Percentiles rank a stretch among this genome's conserved stretches.
Evolutionary conservation across 2,888 invertebrate species (phyloP).

Genomic region (Druceiella hillmani): DNA sequence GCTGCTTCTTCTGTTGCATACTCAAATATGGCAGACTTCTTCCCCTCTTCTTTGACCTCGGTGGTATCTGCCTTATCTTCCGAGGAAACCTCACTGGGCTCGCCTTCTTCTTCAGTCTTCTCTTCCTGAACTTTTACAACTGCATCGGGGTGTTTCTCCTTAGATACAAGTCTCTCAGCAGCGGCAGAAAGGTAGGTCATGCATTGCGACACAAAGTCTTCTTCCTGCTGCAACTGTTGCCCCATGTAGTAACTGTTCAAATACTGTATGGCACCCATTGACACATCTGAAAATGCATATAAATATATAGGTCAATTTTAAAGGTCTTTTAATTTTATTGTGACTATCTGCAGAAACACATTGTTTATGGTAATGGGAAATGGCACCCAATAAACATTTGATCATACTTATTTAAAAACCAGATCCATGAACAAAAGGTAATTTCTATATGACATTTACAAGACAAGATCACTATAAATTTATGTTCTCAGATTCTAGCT

Average conservation of each 20-base stretch:
- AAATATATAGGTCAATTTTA: too few species aligned
- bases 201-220: constrained; percentile 89
- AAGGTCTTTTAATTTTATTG: too few species aligned
- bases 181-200: constrained; percentile 88
- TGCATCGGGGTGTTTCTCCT: constrained; percentile 18
- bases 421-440: too few species aligned
- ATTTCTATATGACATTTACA: too few species aligned
- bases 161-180: constrained; percentile 59
- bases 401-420: too few species aligned
- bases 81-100: constrained; percentile 26
- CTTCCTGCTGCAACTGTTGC: constrained; percentile 83
- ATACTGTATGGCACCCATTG: constrained; percentile 91
- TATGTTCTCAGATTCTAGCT: too few species aligned
- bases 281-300: constrained; percentile 77
- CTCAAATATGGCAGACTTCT: constrained; percentile 39
- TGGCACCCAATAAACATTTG: too few species aligned
- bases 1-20: constrained; percentile 69
- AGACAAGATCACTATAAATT: too few species aligned
- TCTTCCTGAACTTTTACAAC: constrained; percentile 29
- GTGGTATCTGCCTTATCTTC: constrained; percentile 23
- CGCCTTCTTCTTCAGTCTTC: neutral
- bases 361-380: too few species aligned
- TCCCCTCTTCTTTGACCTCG: constrained; percentile 31
- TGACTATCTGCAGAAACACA: too few species aligned
- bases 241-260: constrained; percentile 93